Percentiles rank a stretch among this genome's conserved stretches.
Evolutionary conservation across 2,797 vertebrate genomes (phyloP).

Genomic region (Tamandua tetradactyla): DNA sequence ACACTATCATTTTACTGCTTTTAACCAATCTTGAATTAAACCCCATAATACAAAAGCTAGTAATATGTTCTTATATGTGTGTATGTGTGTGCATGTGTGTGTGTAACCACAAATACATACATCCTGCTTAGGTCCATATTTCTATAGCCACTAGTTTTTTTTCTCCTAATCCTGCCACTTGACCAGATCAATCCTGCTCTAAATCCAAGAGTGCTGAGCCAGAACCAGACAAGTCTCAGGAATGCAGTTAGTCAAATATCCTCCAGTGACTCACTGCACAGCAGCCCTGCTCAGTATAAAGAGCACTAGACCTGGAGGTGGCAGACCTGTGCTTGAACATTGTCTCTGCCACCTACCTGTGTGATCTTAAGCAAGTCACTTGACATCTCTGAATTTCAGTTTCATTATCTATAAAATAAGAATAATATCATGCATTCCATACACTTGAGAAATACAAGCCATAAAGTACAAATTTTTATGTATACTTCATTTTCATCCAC

Average conservation of each 20-base stretch:
- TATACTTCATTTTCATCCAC: background rate
- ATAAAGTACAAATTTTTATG: background rate
- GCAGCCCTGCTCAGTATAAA: background rate
- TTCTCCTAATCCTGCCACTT: background rate
- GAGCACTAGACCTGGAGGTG: background rate
- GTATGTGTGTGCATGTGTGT: background rate
- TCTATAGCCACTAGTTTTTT: background rate
- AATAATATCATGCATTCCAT: too few species aligned
- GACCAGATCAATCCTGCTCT: slow-evolving; percentile 12
- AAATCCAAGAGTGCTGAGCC: background rate
- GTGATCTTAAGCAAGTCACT: background rate
- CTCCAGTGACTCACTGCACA: background rate
- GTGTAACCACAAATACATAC: background rate
- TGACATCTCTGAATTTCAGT: slow-evolving; percentile 43
- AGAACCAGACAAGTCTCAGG: background rate
- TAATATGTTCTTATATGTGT: background rate
- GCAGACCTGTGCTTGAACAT: background rate
- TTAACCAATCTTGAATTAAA: slow-evolving; percentile 36
- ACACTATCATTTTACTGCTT: background rate
- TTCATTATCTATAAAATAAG: slow-evolving; percentile 35
- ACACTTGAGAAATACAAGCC: background rate
- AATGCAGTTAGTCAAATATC: background rate
- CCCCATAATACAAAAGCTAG: background rate
- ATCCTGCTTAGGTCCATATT: background rate
- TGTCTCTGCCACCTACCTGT: background rate